Evolutionary conservation across 1,140 invertebrate genomes (phyloP).

Genomic region (Laupala kohalensis): DNA sequence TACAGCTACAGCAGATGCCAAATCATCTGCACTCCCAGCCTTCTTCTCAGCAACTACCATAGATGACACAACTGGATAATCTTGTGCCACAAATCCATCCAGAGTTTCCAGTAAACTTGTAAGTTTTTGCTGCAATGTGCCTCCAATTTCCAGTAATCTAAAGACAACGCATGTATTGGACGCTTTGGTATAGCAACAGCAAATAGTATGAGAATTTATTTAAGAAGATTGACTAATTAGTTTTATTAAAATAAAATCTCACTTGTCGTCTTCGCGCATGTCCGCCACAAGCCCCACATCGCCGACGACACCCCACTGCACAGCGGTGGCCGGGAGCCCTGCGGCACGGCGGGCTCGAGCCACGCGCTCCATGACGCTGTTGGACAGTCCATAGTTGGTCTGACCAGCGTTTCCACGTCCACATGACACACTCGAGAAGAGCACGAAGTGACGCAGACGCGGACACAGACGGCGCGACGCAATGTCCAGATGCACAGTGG

Average conservation of each 20-base stretch:
- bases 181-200: too few species aligned
- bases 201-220: too few species aligned
- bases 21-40: neutral
- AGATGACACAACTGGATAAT: neutral
- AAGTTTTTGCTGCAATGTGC: neutral
- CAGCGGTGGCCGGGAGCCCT: neutral
- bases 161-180: too few species aligned
- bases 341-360: too few species aligned
- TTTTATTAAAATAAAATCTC: too few species aligned
- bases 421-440: neutral
- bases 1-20: neutral
- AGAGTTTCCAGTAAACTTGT: neutral
- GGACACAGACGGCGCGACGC: neutral
- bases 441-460: neutral
- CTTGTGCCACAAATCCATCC: neutral
- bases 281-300: neutral
- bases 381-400: conserved; percentile 51
- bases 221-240: too few species aligned
- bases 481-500: neutral
- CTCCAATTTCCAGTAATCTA: neutral
- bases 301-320: neutral
- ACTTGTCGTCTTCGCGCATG: neutral
- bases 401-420: conserved; percentile 27
- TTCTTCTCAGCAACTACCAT: neutral
- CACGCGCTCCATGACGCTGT: conserved; percentile 40